phyloP scores from a whole-genome alignment of 2,113 vertebrate species.

The Ardeotis arabs region DNA sequence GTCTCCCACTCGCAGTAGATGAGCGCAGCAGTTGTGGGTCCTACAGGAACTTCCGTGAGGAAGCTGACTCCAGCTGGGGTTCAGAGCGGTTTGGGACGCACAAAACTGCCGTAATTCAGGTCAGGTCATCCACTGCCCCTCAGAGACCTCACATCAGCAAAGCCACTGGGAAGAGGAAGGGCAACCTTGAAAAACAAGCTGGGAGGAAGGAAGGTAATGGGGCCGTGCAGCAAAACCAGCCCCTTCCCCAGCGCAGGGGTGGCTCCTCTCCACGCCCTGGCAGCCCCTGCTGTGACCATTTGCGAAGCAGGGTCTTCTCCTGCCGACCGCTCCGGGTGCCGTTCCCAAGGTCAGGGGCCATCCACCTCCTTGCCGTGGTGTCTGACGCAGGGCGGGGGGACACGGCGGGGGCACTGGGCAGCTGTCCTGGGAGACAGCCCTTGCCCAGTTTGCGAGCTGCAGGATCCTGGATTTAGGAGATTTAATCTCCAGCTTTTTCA shows the following conservation, averaged over 20 bases:
- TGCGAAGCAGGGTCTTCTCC: background rate
- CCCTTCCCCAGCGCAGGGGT: background rate
- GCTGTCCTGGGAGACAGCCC: background rate
- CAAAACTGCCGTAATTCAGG: background rate
- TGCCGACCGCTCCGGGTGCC: background rate
- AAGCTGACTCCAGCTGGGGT: background rate
- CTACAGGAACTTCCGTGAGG: background rate
- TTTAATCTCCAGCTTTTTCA: conserved; percentile 1
- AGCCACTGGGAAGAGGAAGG: background rate
- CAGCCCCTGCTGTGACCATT: background rate
- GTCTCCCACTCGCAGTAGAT: background rate
- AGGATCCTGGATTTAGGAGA: background rate
- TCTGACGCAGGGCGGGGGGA: background rate
- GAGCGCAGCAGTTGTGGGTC: background rate
- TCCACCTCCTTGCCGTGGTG: background rate
- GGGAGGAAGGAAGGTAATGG: background rate
- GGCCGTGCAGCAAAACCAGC: background rate
- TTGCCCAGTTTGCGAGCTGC: background rate
- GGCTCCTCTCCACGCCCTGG: background rate
- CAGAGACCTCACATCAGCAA: background rate
- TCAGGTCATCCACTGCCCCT: background rate
- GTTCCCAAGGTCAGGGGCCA: fast-evolving
- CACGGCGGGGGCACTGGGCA: background rate
- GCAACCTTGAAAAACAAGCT: background rate
- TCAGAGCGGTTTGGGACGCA: background rate